phyloP scores from a whole-genome alignment of 2,888 invertebrate genomes.

The Oscheius sp. region DNA sequence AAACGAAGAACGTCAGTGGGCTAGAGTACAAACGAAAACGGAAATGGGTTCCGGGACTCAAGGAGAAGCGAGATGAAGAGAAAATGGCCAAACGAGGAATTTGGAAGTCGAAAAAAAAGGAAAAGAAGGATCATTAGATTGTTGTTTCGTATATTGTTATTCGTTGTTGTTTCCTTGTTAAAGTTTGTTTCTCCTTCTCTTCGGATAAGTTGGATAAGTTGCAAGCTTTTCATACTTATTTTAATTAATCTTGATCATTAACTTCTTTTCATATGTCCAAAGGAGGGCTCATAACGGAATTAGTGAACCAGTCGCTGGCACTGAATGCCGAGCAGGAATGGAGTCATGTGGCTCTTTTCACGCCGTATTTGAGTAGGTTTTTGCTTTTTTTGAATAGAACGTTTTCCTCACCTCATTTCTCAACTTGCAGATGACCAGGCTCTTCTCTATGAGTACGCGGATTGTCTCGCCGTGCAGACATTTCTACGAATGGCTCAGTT shows the following conservation, averaged over 20 bases:
- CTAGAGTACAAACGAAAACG: constrained; percentile 37
- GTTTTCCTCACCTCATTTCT: too few relatives aligned
- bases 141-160: constrained; percentile 3
- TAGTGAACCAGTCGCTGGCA: constrained; percentile 53
- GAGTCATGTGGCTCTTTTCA: constrained; percentile 63
- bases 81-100: constrained; percentile 22
- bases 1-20: constrained; percentile 39
- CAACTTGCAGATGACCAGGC: constrained; percentile 85
- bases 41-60: constrained; percentile 28
- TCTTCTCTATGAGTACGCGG: constrained; percentile 90
- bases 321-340: constrained; percentile 65
- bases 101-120: constrained; percentile 18
- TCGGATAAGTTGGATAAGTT: not conserved
- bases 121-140: constrained; percentile 22
- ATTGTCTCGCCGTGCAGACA: constrained; percentile 90
- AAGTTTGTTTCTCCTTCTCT: not conserved
- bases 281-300: constrained; percentile 49
- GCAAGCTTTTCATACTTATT: not conserved
- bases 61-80: constrained; percentile 29
- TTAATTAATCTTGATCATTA: not conserved
- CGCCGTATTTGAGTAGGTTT: constrained; percentile 61
- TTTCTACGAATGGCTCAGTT: constrained; percentile 92
- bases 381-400: not conserved
- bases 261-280: constrained; percentile 41
- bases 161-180: constrained; percentile 5